Conservation (phyloP, 2,888 invertebrate species). For the Dendrolimus houi region DNA sequence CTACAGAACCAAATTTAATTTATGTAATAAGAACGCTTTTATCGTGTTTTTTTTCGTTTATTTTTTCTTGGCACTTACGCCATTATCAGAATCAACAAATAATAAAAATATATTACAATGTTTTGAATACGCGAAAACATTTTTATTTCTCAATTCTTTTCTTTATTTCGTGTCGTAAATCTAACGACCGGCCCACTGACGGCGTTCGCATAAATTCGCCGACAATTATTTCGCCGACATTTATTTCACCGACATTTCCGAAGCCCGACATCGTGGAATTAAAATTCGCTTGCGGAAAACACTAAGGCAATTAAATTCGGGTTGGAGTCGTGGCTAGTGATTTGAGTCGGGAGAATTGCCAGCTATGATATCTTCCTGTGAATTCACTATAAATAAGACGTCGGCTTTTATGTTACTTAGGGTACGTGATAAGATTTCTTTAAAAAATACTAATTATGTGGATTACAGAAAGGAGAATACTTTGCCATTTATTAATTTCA, state of each 20-base stretch:
- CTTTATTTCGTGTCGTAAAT: slow-evolving; percentile 39
- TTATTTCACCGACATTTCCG: not conserved
- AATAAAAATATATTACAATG: not conserved
- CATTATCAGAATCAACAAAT: not conserved
- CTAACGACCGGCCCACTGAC: slow-evolving; percentile 38
- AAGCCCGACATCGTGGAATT: not conserved
- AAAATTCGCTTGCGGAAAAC: not conserved
- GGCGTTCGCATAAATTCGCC: slow-evolving; percentile 42
- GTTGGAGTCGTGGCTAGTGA: too few relatives aligned
- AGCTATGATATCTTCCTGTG: too few relatives aligned
- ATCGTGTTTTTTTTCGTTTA: not conserved
- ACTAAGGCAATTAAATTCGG: too few relatives aligned
- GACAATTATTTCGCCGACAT: slow-evolving; percentile 19
- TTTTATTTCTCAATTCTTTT: slow-evolving; percentile 53
- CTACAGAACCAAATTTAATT: too few relatives aligned
- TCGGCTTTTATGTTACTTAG: too few relatives aligned
- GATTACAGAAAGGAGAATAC: too few relatives aligned
- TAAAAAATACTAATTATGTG: too few relatives aligned
- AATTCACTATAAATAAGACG: too few relatives aligned
- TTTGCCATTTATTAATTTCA: too few relatives aligned
- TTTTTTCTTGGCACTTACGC: not conserved
- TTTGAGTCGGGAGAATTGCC: too few relatives aligned
- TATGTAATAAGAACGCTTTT: too few relatives aligned
- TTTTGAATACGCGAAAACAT: slow-evolving; percentile 34
- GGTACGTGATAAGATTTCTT: too few relatives aligned